phyloP scores from a whole-genome alignment of 2,113 vertebrate species.

The Strix uralensis region DNA sequence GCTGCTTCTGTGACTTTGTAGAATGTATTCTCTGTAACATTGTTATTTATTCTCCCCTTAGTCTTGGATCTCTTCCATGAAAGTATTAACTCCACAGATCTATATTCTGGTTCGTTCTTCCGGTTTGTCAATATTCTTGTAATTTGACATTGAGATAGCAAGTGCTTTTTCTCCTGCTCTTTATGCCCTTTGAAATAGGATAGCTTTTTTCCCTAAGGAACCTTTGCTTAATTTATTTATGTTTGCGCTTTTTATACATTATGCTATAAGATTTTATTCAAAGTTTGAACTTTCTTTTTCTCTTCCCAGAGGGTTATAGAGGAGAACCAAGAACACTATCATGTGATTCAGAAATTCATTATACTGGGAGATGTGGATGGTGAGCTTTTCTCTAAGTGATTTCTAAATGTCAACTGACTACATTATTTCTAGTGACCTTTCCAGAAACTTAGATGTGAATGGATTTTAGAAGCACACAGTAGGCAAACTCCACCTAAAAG shows the following conservation, averaged over 20 bases:
- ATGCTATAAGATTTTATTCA: not conserved
- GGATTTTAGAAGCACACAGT: not conserved
- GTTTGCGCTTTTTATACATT: not conserved
- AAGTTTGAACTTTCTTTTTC: slow-evolving; percentile 43
- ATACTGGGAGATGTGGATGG: slow-evolving; percentile 93
- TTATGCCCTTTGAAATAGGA: not conserved
- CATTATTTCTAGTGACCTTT: slow-evolving; percentile 11
- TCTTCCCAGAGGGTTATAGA: slow-evolving; percentile 86
- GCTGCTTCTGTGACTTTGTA: not conserved
- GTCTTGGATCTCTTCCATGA: not conserved
- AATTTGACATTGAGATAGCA: not conserved
- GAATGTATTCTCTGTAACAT: not conserved
- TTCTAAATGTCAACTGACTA: not conserved
- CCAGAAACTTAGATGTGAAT: not conserved
- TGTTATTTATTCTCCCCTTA: not conserved
- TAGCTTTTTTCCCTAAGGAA: not conserved
- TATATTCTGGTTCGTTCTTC: not conserved
- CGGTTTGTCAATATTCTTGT: not conserved
- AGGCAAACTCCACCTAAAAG: not conserved
- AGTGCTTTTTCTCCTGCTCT: not conserved
- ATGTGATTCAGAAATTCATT: slow-evolving; percentile 94
- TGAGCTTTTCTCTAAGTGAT: slow-evolving; percentile 63
- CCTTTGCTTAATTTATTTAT: not conserved
- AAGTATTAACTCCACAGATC: not conserved
- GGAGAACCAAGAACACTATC: slow-evolving; percentile 92